Evolutionary conservation across 2,113 vertebrate genomes (phyloP).

Genomic region (Lipophrys pholis): DNA sequence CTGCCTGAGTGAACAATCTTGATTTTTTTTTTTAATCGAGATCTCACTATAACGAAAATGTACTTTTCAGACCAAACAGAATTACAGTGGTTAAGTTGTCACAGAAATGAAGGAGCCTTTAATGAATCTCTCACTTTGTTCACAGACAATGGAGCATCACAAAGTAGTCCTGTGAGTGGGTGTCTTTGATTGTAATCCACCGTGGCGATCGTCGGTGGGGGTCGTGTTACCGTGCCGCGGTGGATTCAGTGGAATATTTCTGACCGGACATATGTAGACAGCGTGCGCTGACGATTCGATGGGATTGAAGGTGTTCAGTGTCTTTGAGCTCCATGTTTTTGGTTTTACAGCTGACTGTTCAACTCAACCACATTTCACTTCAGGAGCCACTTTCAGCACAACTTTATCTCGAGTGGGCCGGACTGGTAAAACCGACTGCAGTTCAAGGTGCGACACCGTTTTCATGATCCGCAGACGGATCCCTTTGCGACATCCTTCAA

Average conservation of each 20-base stretch:
- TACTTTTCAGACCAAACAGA: conserved; percentile 11
- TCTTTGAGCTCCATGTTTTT: no score
- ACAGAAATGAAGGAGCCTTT: neutral
- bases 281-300: neutral
- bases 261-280: neutral
- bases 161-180: conserved; percentile 18
- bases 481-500: no score
- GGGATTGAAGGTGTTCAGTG: no score
- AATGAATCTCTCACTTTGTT: conserved; percentile 36
- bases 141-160: conserved; percentile 24
- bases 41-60: conserved; percentile 8
- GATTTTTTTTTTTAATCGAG: conserved; percentile 14
- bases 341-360: no score
- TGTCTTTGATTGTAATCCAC: conserved; percentile 27
- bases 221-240: conserved; percentile 29
- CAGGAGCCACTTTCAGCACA: no score
- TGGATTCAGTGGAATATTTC: neutral
- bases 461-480: no score
- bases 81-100: conserved; percentile 17
- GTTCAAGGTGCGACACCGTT: no score
- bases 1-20: neutral
- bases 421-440: no score
- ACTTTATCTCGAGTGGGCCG: no score
- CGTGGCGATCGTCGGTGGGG: conserved; percentile 5
- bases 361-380: no score